Conservation (phyloP, 2,797 vertebrate genomes). For the Otolemur crassicaudatus region DNA sequence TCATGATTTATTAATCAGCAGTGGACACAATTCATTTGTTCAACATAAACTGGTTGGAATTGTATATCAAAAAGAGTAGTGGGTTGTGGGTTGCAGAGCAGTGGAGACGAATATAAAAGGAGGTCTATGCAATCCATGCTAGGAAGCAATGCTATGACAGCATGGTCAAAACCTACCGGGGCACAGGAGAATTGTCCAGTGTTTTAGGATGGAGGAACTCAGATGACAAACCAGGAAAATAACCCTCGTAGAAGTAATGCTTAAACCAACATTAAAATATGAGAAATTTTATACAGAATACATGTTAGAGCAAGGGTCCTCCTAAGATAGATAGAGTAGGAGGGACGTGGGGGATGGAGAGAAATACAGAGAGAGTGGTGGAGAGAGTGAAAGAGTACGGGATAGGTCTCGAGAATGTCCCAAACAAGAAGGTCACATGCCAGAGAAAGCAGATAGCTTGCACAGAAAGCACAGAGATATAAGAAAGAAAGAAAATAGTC, state of each 20-base stretch:
- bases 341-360: neutral
- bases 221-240: neutral
- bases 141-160: no score
- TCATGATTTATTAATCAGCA: neutral
- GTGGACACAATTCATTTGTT: neutral
- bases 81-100: neutral
- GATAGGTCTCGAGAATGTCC: neutral
- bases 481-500: neutral
- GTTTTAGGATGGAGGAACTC: neutral
- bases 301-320: neutral
- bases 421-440: neutral
- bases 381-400: neutral
- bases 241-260: neutral
- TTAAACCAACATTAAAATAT: neutral
- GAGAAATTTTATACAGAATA: neutral
- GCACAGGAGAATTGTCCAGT: neutral
- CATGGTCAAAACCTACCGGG: neutral
- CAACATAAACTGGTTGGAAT: neutral
- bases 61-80: neutral
- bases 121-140: neutral
- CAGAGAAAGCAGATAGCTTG: neutral
- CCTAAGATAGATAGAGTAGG: neutral
- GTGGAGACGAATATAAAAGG: neutral
- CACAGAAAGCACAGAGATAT: neutral
- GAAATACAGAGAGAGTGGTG: neutral